phyloP scores from a whole-genome alignment of 2,797 vertebrate genomes.

The Pangasius krempfi region DNA sequence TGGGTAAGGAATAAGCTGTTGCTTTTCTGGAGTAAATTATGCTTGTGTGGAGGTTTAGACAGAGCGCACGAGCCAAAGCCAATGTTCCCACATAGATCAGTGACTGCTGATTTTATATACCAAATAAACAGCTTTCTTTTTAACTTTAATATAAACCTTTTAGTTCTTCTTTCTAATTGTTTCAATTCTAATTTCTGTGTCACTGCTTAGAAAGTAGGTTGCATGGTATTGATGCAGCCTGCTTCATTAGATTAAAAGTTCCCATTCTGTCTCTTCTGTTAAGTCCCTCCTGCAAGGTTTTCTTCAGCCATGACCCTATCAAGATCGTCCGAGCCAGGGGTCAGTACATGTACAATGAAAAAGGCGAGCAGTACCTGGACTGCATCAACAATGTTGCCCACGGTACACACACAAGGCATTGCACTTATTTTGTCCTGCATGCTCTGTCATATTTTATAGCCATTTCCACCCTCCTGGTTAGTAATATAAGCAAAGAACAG shows the following conservation, averaged over 20 bases:
- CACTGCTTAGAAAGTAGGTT: background rate
- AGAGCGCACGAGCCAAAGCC: background rate
- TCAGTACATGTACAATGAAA: conserved; percentile 96
- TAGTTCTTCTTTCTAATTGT: background rate
- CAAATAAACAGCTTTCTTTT: background rate
- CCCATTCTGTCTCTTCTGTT: conserved; percentile 6
- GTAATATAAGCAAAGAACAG: background rate
- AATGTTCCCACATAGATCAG: background rate
- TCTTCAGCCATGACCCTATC: conserved; percentile 92
- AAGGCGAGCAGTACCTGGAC: conserved; percentile 85
- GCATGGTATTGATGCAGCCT: background rate
- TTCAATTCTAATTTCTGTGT: background rate
- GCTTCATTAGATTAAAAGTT: background rate
- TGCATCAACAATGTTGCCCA: conserved; percentile 99
- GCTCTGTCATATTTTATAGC: background rate
- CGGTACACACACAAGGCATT: conserved; percentile 73
- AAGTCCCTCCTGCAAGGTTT: conserved; percentile 95
- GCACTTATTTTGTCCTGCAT: background rate
- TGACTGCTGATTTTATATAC: background rate
- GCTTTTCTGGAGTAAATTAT: background rate
- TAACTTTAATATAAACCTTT: too few species aligned
- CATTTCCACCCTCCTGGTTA: background rate
- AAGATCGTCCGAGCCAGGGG: conserved; percentile 89
- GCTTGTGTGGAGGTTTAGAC: background rate
- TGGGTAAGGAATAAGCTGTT: conserved; percentile 74